Conservation (phyloP, 2,797 vertebrate species). For the Pseudotriccus pelzelni region DNA sequence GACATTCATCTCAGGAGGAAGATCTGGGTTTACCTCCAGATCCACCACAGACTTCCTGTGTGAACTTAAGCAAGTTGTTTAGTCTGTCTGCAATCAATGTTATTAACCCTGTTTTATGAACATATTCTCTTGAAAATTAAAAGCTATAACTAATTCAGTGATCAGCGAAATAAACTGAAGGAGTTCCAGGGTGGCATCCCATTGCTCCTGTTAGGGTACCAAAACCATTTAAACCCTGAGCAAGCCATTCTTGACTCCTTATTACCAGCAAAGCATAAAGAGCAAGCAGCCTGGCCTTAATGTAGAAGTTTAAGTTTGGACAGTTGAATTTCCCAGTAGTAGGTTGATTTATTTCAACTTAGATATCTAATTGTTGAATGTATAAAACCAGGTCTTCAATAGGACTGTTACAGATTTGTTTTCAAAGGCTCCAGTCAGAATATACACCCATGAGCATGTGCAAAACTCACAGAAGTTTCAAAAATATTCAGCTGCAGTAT, state of each 20-base stretch:
- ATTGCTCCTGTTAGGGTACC: not conserved
- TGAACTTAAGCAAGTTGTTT: not conserved
- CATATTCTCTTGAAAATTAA: not conserved
- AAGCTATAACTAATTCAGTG: not conserved
- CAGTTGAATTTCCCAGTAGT: not conserved
- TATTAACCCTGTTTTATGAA: not conserved
- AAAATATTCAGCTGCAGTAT: not conserved
- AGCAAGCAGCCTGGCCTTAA: not conserved
- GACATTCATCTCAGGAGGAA: not conserved
- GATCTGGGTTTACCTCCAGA: not conserved
- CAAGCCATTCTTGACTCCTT: not conserved
- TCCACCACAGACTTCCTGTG: not conserved
- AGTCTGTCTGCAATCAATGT: not conserved
- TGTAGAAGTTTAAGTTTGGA: not conserved
- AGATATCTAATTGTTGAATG: not conserved
- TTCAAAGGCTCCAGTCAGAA: not conserved
- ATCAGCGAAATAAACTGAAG: not conserved
- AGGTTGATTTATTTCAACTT: not conserved
- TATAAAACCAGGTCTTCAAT: not conserved
- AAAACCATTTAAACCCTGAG: not conserved
- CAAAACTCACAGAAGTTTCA: not conserved
- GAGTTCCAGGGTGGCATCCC: not conserved
- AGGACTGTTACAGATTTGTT: not conserved
- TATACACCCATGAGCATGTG: fast-evolving
- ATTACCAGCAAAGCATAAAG: not conserved